phyloP scores from a whole-genome alignment of 2,113 vertebrate genomes.

The Emydocephalus ijimae region DNA sequence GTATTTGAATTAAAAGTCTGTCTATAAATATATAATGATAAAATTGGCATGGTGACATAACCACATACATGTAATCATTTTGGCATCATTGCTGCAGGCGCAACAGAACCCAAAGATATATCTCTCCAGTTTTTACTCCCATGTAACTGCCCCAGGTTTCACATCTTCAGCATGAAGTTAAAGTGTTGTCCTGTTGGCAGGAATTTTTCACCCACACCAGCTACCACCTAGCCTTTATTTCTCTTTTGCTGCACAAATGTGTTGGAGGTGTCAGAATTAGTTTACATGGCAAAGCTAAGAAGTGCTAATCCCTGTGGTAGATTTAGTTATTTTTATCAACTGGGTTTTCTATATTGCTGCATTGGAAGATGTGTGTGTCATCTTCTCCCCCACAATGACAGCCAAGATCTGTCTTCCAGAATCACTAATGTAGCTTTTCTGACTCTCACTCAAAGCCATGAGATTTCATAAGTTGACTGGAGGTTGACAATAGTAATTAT shows the following conservation, averaged over 20 bases:
- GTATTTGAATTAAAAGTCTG: background rate
- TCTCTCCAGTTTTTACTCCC: background rate
- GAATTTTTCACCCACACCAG: slow-evolving; percentile 6
- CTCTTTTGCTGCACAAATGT: slow-evolving; percentile 2
- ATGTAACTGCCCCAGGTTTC: background rate
- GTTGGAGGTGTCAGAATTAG: slow-evolving; percentile 26
- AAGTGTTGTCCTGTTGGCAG: background rate
- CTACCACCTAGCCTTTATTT: slow-evolving; percentile 9
- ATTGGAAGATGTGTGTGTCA: slow-evolving; percentile 8
- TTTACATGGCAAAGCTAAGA: slow-evolving; percentile 4
- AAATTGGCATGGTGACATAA: background rate
- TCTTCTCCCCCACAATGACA: slow-evolving; percentile 13
- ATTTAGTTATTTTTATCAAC: slow-evolving; percentile 31
- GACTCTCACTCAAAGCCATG: slow-evolving; percentile 4
- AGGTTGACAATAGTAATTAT: slow-evolving; percentile 20
- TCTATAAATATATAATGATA: background rate
- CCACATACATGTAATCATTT: background rate
- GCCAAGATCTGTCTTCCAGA: slow-evolving; percentile 27
- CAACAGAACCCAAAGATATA: background rate
- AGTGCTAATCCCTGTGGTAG: background rate
- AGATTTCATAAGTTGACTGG: background rate
- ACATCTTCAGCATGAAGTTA: background rate
- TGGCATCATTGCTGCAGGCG: background rate
- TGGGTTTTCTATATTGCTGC: slow-evolving; percentile 32
- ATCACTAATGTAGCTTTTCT: slow-evolving; percentile 22